These are phyloP conservation scores for Fistularia commersonii DNA, from an alignment of 2,797 vertebrate genomes.

Conservation along the genomic window DNA sequence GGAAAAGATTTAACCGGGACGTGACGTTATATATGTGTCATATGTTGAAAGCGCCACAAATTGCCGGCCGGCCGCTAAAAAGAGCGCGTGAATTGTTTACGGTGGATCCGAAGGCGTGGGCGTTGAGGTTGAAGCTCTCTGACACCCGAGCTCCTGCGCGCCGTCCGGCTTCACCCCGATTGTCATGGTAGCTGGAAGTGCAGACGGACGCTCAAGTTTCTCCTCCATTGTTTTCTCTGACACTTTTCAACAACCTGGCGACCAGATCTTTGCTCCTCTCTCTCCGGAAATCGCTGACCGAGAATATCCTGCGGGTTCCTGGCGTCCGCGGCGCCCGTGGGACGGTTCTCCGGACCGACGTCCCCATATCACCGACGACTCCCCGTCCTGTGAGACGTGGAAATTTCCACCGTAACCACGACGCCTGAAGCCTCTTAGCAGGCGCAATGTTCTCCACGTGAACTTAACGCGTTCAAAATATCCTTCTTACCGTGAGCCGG, in stretches of 20 bases:
- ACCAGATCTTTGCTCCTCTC: slow-evolving; percentile 11
- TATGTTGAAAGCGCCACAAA: slow-evolving; percentile 9
- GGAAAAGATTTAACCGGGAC: slow-evolving; percentile 85
- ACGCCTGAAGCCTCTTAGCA: too few relatives aligned
- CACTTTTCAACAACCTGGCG: slow-evolving; percentile 13
- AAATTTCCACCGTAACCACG: too few relatives aligned
- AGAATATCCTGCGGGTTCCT: background rate
- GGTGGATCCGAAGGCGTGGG: slow-evolving; percentile 1
- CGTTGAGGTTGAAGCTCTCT: slow-evolving; percentile 4
- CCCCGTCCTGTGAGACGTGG: background rate
- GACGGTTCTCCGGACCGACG: slow-evolving; percentile 5
- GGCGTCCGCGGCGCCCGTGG: too few relatives aligned
- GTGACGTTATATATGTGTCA: slow-evolving; percentile 1
- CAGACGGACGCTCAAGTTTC: slow-evolving; percentile 41
- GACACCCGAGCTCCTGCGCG: slow-evolving; percentile 26
- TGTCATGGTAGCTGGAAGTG: slow-evolving; percentile 16
- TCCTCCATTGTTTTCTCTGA: slow-evolving; percentile 10
- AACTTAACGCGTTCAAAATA: too few relatives aligned
- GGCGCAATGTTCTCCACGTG: too few relatives aligned
- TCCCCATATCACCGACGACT: slow-evolving; percentile 25
- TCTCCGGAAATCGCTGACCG: background rate
- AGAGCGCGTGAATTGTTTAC: background rate
- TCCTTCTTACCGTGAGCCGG: too few relatives aligned
- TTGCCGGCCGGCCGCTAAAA: slow-evolving; percentile 2
- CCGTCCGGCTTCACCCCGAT: slow-evolving; percentile 2